Evolutionary conservation across 1,140 invertebrate species (phyloP).

Genomic region (Saccostrea cuccullata): DNA sequence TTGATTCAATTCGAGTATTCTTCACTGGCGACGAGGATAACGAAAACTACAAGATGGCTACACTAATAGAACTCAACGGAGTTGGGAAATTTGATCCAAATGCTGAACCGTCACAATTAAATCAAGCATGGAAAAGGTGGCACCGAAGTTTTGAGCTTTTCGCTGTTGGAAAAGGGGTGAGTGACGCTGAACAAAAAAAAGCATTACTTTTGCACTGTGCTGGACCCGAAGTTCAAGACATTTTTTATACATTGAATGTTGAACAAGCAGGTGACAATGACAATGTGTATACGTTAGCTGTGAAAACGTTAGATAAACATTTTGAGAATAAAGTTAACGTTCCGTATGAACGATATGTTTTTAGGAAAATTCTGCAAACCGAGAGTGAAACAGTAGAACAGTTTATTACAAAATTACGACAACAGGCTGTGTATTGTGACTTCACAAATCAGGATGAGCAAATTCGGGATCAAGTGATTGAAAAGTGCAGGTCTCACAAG

Average conservation of each 20-base stretch:
- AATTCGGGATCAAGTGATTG: constrained; percentile 55
- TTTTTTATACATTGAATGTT: constrained; percentile 52
- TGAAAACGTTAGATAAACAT: constrained; percentile 42
- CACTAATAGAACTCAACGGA: constrained; percentile 29
- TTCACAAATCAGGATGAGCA: constrained; percentile 45
- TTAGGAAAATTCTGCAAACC: background rate
- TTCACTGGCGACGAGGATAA: no score
- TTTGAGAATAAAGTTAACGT: constrained; percentile 48
- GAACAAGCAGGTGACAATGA: background rate
- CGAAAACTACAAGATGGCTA: background rate
- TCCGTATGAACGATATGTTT: constrained; percentile 41
- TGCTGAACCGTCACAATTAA: constrained; percentile 39
- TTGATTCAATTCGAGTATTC: no score
- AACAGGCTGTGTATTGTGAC: constrained; percentile 48
- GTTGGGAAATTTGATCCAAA: background rate
- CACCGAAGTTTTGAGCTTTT: constrained; percentile 53
- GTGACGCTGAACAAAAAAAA: constrained; percentile 44
- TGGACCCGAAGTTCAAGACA: constrained; percentile 57
- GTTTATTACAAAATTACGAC: constrained; percentile 52
- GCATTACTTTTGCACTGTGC: constrained; percentile 59
- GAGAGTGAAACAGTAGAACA: constrained; percentile 47
- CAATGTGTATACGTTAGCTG: background rate
- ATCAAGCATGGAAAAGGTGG: constrained; percentile 55
- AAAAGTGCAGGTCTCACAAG: constrained; percentile 44
- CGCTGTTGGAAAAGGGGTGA: constrained; percentile 51